Base-by-base conservation (phyloP, 2,113 vertebrate genomes). In the Cebidichthys violaceus region DNA sequence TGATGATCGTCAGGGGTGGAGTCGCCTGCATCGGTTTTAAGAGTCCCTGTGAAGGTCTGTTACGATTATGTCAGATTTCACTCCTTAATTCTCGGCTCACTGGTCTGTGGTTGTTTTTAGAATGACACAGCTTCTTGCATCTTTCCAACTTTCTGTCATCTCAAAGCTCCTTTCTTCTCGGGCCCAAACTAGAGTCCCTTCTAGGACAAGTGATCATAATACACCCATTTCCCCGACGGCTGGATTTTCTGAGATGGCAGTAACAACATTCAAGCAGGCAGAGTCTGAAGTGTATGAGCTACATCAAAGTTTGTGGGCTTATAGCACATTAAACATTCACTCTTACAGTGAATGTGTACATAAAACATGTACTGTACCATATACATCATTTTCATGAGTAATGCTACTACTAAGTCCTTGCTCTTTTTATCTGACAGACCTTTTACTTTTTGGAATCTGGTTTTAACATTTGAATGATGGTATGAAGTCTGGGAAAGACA, bases 41-140 rank as follows among this genome's bases (percentile, higher is more conserved):
- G 65, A 84, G 79, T 86, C 62, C 45, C 29, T 39, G n/a, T 29
- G 73, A 74, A 64, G 61, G 31, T 80, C 55, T 35, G 66, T 82
- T 65, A 69, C 59, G 78, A 86, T 85, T 65, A 86, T 88, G 70
- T 88, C 83, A 77, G 69, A 77, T 87, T 84, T 88, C 39, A 64
- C 54, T 85, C 35, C 65, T 79, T 70, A 77, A 82, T 78, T 78
- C 29, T 35, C 39, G 1, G 11, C 67, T 79, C 54, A 75, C 61
- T 55, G 17, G 50, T 85, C 43, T 17, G 22, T 45, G 71, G 33
- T 75, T 37, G 27, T 55, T 71, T 39, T 55, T 71, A 55, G 37
- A 75, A 57, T 76, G 81, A 89, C 77, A 81, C 80, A 86, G 72
- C 18, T 66, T 85, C n/a, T 73, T 43, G 14, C 18, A 41, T 54